A percentile compares a stretch with the other conserved stretches of the same genome.
These are phyloP conservation scores for Epizoanthus stellaris DNA, from an alignment of 92 coral and sea anemone genomes.

Conservation along the genomic window DNA sequence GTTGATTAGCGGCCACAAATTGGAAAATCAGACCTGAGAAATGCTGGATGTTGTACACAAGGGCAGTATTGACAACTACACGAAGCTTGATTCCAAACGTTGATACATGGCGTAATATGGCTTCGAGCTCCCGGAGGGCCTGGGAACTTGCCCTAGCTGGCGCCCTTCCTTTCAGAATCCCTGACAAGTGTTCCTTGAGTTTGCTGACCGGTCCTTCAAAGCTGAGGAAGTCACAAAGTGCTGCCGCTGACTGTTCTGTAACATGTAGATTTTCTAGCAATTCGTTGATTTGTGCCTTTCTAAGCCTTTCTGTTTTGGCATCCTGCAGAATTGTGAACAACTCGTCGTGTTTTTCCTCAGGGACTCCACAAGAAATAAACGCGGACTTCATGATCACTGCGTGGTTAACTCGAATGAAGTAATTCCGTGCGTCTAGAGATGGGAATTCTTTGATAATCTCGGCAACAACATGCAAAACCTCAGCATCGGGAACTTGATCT, in stretches of 20 bases:
- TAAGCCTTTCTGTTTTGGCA: constrained; percentile 67
- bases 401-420: constrained; percentile 91
- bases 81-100: constrained; percentile 72
- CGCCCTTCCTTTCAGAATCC: constrained; percentile 73
- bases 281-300: constrained; percentile 75
- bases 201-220: constrained; percentile 84
- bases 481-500: constrained; percentile 92
- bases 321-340: constrained; percentile 81
- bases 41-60: constrained; percentile 85
- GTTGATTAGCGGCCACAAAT: constrained; percentile 92
- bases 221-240: constrained; percentile 74
- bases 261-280: constrained; percentile 75
- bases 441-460: constrained; percentile 92
- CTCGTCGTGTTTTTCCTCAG: constrained; percentile 77
- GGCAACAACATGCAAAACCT: constrained; percentile 78
- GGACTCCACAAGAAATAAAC: constrained; percentile 79
- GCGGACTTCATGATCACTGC: constrained; percentile 73
- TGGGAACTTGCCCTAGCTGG: constrained; percentile 73
- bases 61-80: constrained; percentile 71
- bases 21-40: constrained; percentile 96
- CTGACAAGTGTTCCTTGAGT: constrained; percentile 76
- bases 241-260: constrained; percentile 68
- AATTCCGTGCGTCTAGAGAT: constrained; percentile 72
- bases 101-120: constrained; percentile 70
- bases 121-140: constrained; percentile 81